These are phyloP conservation scores for Pitta sordida DNA, from an alignment of 2,113 vertebrate species.

Conservation along the genomic window DNA sequence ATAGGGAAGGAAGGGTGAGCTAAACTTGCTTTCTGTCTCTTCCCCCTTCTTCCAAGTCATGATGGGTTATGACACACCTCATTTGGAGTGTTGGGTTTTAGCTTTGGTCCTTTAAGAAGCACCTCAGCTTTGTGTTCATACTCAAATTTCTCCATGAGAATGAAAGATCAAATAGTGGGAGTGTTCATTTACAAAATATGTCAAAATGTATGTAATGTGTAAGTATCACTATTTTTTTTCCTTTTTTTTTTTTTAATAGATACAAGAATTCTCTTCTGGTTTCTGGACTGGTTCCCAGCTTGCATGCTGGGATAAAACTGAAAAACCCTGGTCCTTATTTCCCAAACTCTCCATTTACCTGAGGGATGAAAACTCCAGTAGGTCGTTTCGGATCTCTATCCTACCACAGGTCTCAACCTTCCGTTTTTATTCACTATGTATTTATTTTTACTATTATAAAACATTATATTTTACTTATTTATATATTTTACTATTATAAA, in stretches of 20 bases:
- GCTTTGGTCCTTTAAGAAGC: neutral
- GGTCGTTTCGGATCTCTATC: conserved; percentile 90
- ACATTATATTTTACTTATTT: too few species aligned
- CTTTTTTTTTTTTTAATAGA: conserved; percentile 64
- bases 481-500: neutral
- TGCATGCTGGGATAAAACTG: conserved; percentile 89
- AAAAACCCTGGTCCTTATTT: conserved; percentile 89
- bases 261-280: conserved; percentile 87
- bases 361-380: conserved; percentile 86
- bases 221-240: neutral
- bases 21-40: neutral
- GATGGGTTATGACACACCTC: neutral
- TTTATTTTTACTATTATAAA: neutral
- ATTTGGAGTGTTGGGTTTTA: neutral
- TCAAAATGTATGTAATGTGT: neutral
- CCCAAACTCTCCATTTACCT: conserved; percentile 95
- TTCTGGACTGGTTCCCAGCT: conserved; percentile 94
- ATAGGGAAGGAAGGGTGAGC: neutral
- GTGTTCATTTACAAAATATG: neutral
- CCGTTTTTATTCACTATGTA: neutral
- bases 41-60: neutral
- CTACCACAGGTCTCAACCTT: conserved; percentile 84
- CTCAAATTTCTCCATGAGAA: neutral
- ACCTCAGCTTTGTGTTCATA: neutral
- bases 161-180: fast-evolving